Percentiles rank a stretch among this genome's conserved stretches.
phyloP scores from a whole-genome alignment of 2,797 vertebrate genomes.

The Macroramphosus scolopax region DNA sequence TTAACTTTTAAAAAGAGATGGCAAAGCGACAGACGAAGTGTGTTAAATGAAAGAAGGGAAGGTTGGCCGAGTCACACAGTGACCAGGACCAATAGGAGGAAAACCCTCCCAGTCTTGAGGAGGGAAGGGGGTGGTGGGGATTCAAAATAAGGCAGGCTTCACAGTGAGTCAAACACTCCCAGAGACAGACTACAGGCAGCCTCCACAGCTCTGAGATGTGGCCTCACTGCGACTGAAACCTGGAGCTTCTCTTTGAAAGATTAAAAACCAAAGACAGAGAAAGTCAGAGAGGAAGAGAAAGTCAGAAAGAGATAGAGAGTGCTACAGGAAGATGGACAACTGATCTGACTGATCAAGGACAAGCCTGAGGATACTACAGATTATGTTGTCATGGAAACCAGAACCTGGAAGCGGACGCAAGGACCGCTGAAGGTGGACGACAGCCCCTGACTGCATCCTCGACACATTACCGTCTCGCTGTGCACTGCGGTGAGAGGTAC shows the following conservation, averaged over 20 bases:
- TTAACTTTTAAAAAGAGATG: conserved; percentile 20
- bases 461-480: conserved; percentile 35
- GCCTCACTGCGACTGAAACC: conserved; percentile 43
- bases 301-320: conserved; percentile 7
- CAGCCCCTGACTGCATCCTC: conserved; percentile 59
- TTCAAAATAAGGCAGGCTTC: conserved; percentile 70
- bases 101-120: conserved; percentile 73
- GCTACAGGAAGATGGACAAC: conserved; percentile 43
- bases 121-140: conserved; percentile 68
- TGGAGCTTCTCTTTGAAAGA: conserved; percentile 24
- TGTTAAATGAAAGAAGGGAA: conserved; percentile 48
- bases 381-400: conserved; percentile 77
- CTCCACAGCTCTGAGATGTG: conserved; percentile 43
- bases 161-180: conserved; percentile 62
- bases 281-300: conserved; percentile 16
- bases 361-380: conserved; percentile 66
- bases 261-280: conserved; percentile 4
- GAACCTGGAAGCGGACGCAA: conserved; percentile 67
- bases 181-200: conserved; percentile 61
- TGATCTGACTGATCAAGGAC: conserved; percentile 48
- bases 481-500: conserved; percentile 65
- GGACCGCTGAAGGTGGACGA: conserved; percentile 72
- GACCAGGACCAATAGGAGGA: conserved; percentile 72
- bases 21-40: not conserved
- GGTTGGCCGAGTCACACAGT: conserved; percentile 64